Evolutionary conservation across 2,113 vertebrate species (phyloP).

Genomic region (Plecturocebus donacophilus): DNA sequence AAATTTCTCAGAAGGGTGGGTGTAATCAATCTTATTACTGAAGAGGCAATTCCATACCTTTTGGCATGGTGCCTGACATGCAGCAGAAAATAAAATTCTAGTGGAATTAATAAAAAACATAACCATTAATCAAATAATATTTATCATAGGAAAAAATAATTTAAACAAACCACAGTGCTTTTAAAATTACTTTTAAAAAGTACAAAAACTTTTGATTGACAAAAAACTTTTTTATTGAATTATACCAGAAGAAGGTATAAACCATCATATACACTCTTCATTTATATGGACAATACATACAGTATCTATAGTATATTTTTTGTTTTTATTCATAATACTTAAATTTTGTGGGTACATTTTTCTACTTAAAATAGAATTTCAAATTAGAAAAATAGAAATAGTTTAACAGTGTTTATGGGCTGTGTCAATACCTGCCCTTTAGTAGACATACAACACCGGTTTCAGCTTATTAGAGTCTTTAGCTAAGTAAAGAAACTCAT

Average conservation of each 20-base stretch:
- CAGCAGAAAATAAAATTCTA: background rate
- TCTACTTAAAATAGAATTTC: background rate
- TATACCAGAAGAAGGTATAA: background rate
- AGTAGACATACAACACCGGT: background rate
- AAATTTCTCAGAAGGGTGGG: background rate
- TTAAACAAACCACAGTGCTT: background rate
- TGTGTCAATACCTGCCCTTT: background rate
- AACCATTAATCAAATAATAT: background rate
- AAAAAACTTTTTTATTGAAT: too few species aligned
- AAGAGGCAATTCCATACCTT: background rate
- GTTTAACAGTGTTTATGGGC: background rate
- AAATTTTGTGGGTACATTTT: constrained; percentile 7
- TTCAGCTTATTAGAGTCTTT: background rate
- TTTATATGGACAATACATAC: background rate
- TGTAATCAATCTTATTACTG: background rate
- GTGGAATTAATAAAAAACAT: background rate
- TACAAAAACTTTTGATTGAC: too few species aligned
- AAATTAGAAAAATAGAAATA: background rate
- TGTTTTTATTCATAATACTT: background rate
- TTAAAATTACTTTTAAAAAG: background rate
- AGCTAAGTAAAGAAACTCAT: background rate
- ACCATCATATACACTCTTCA: background rate
- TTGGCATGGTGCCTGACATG: background rate
- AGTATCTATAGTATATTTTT: background rate
- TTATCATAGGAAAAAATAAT: background rate